phyloP scores from a whole-genome alignment of 2,888 invertebrate species.

The Eustalomyia histrio region DNA sequence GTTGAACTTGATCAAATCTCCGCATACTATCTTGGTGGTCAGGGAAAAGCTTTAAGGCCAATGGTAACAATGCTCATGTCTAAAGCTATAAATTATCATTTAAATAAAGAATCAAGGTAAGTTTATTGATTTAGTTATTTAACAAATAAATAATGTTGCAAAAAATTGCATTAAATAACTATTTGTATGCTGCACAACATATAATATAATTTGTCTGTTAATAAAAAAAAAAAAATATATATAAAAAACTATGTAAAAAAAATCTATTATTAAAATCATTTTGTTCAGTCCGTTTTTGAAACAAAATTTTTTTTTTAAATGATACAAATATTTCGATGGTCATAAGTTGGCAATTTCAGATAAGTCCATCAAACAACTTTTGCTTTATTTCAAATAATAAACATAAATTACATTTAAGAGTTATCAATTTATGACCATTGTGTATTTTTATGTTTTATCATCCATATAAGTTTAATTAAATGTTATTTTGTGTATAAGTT shows the following conservation, averaged over 20 bases:
- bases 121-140: no score
- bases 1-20: constrained; percentile 94
- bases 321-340: not conserved
- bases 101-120: constrained; percentile 91
- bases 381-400: no score
- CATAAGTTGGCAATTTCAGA: no score
- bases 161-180: not conserved
- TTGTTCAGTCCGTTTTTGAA: constrained; percentile 29
- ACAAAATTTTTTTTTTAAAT: constrained; percentile 3
- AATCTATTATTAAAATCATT: constrained; percentile 27
- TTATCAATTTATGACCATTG: not conserved
- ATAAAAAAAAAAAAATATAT: not conserved
- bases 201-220: not conserved
- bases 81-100: constrained; percentile 93
- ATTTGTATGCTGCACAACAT: constrained; percentile 6
- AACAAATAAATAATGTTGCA: no score
- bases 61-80: constrained; percentile 97
- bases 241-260: not conserved
- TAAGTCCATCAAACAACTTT: no score
- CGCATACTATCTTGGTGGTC: constrained; percentile 98
- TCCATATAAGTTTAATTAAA: not conserved
- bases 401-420: no score
- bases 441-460: constrained; percentile 7
- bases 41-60: constrained; percentile 97
- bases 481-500: not conserved